Evolutionary conservation across 2,888 invertebrate species (phyloP).

Genomic region (Geophilus truncorum): DNA sequence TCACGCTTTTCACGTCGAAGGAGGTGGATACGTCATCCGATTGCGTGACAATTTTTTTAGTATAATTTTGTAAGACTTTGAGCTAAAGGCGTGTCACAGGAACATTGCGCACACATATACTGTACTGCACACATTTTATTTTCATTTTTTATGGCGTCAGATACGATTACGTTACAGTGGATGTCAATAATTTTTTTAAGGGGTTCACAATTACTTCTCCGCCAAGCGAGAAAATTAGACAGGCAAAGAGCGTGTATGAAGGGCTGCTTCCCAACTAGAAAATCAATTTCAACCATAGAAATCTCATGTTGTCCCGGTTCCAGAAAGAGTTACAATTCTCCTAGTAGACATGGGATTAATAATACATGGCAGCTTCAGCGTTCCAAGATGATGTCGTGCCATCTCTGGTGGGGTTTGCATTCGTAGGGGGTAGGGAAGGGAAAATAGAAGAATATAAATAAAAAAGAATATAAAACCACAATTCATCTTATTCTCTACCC

Average conservation of each 20-base stretch:
- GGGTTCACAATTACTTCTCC: not conserved
- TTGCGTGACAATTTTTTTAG: not conserved
- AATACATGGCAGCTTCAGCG: conserved; percentile 13
- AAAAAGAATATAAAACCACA: no score
- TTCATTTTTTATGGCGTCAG: not conserved
- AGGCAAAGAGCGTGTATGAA: not conserved
- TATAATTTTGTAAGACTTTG: not conserved
- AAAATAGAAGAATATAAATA: no score
- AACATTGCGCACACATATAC: not conserved
- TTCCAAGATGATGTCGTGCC: conserved; percentile 15
- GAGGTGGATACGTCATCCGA: not conserved
- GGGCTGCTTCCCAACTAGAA: not conserved
- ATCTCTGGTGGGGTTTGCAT: conserved; percentile 2
- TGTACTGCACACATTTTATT: not conserved
- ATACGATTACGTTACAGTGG: not conserved
- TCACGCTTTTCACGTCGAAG: not conserved
- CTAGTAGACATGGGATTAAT: conserved; percentile 7
- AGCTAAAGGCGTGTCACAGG: not conserved
- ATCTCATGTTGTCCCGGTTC: conserved; percentile 6
- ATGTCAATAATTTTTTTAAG: conserved; percentile 4
- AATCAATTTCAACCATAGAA: conserved; percentile 18
- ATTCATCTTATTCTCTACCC: not conserved
- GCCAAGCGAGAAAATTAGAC: not conserved
- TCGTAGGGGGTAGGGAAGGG: not conserved
- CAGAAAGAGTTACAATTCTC: conserved; percentile 19